Conservation (phyloP, 1,140 invertebrate genomes). For the Camponotus vicinus region DNA sequence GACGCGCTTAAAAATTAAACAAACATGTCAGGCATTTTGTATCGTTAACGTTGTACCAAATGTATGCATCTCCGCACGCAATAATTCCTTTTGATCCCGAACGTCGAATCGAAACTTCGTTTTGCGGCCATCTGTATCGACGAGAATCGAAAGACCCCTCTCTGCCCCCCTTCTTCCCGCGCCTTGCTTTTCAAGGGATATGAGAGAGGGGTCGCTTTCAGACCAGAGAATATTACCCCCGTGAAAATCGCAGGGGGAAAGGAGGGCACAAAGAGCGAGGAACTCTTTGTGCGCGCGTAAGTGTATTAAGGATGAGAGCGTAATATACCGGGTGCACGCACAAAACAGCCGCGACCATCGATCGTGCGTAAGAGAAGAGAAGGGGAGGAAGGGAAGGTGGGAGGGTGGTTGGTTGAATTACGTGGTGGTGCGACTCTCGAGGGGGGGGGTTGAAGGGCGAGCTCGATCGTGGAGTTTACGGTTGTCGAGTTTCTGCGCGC, state of each 20-base stretch:
- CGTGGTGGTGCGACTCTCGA: background rate
- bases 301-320: constrained; percentile 58
- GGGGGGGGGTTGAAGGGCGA: constrained; percentile 2
- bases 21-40: constrained; percentile 22
- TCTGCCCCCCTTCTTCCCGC: background rate
- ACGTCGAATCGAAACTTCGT: constrained; percentile 53
- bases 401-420: constrained; percentile 11
- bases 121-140: constrained; percentile 50
- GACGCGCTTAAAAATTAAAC: constrained; percentile 17
- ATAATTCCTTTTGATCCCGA: constrained; percentile 52
- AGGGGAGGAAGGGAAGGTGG: too few relatives aligned
- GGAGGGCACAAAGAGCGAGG: constrained; percentile 32
- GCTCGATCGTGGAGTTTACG: constrained; percentile 45
- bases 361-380: constrained; percentile 29
- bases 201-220: constrained; percentile 47
- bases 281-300: constrained; percentile 57
- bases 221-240: constrained; percentile 51
- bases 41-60: constrained; percentile 9
- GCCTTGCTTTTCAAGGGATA: background rate
- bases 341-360: constrained; percentile 22
- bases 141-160: constrained; percentile 30
- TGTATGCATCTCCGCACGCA: background rate
- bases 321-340: constrained; percentile 55
- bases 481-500: constrained; percentile 10
- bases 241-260: constrained; percentile 31